Evolutionary conservation across 2,113 vertebrate genomes (phyloP).

Genomic region (Xenopus borealis): DNA sequence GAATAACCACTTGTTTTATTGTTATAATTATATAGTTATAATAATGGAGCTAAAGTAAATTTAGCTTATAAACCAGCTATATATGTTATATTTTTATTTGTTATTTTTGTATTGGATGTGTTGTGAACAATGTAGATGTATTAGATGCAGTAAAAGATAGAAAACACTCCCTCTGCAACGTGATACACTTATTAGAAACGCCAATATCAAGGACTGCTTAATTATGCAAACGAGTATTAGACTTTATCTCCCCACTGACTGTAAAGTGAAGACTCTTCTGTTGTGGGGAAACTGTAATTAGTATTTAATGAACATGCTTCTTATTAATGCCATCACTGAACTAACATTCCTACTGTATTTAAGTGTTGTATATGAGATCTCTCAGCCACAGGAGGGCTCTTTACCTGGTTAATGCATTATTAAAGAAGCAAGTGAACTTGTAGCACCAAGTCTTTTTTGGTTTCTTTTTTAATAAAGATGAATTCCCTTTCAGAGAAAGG

Average conservation of each 20-base stretch:
- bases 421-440: slow-evolving; percentile 20
- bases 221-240: slow-evolving; percentile 17
- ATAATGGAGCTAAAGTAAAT: no score
- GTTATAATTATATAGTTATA: no score
- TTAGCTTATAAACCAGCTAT: no score
- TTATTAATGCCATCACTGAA: slow-evolving; percentile 15
- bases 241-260: slow-evolving; percentile 4
- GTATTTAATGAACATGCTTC: slow-evolving; percentile 28
- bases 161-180: background rate
- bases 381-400: slow-evolving; percentile 21
- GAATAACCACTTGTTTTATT: no score
- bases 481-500: no score
- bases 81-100: no score
- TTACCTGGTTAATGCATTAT: slow-evolving; percentile 19
- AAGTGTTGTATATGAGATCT: slow-evolving; percentile 17
- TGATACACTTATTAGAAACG: background rate
- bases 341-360: slow-evolving; percentile 1
- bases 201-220: slow-evolving; percentile 21
- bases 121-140: no score
- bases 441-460: background rate
- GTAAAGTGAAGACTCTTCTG: background rate
- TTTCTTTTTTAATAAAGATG: no score
- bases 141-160: no score
- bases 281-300: slow-evolving; percentile 31
- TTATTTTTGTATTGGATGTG: no score